These are phyloP conservation scores for Pyrocoelia pectoralis DNA, from an alignment of 2,888 invertebrate species.

Conservation along the genomic window DNA sequence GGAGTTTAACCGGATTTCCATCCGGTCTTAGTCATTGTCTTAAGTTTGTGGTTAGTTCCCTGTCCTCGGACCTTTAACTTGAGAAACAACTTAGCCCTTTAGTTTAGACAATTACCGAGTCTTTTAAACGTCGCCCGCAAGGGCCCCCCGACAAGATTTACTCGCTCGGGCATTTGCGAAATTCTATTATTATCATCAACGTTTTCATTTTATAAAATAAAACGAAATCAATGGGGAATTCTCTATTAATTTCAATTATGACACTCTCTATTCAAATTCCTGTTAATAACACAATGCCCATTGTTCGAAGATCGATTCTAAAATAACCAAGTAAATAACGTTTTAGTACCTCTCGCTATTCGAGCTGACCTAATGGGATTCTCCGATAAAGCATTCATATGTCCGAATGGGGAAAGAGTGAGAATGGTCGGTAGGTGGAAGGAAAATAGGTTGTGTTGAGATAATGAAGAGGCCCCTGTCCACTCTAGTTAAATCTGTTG, in stretches of 20 bases:
- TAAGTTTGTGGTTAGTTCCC: slow-evolving; percentile 43
- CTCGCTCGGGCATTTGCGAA: background rate
- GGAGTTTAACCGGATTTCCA: slow-evolving; percentile 49
- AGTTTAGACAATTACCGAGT: slow-evolving; percentile 42
- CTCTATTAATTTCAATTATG: slow-evolving; percentile 57
- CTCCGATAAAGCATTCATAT: slow-evolving; percentile 31
- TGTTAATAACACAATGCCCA: slow-evolving; percentile 53
- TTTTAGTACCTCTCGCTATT: slow-evolving; percentile 47
- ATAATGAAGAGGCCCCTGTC: slow-evolving; percentile 57
- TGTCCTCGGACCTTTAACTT: slow-evolving; percentile 45
- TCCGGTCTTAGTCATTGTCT: slow-evolving; percentile 51
- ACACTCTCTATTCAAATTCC: slow-evolving; percentile 50
- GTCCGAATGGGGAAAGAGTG: slow-evolving; percentile 28
- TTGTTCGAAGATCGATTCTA: slow-evolving; percentile 48
- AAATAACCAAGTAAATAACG: slow-evolving; percentile 53
- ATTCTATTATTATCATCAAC: background rate
- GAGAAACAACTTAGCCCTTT: slow-evolving; percentile 44
- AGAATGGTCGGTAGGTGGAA: slow-evolving; percentile 34
- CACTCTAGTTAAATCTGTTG: slow-evolving; percentile 56
- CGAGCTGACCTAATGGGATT: slow-evolving; percentile 41
- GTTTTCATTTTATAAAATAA: slow-evolving; percentile 4
- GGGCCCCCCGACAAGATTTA: slow-evolving; percentile 22
- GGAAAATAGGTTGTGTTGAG: slow-evolving; percentile 54
- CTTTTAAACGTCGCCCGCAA: slow-evolving; percentile 33
- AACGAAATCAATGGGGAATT: slow-evolving; percentile 52